Evolutionary conservation across 2,888 invertebrate genomes (phyloP).

Genomic region (Slavum lentiscoides): DNA sequence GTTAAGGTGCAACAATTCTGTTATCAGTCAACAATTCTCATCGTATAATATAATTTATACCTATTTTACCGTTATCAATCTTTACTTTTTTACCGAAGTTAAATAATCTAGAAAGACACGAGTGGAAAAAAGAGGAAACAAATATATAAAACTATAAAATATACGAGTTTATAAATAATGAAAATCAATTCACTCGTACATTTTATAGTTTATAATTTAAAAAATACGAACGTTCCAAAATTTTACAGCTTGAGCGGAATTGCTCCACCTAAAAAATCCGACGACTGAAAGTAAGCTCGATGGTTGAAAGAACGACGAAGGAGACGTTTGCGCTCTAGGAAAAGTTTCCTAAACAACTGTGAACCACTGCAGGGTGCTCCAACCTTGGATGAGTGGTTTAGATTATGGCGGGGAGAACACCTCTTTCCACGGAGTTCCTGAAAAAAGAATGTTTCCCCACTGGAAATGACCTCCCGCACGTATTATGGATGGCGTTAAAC

Average conservation of each 20-base stretch:
- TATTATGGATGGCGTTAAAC: slow-evolving; percentile 2
- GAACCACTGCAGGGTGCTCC: slow-evolving; percentile 1
- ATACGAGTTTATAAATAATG: no score
- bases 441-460: slow-evolving; percentile 1
- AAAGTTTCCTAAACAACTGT: not conserved
- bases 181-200: no score
- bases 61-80: no score
- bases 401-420: not conserved
- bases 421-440: not conserved
- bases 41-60: no score
- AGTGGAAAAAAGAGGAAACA: no score
- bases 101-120: no score
- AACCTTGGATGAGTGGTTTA: slow-evolving; percentile 4
- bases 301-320: slow-evolving; percentile 6
- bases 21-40: no score
- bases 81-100: no score
- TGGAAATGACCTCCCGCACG: not conserved
- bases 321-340: not conserved
- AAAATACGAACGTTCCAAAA: no score
- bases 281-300: not conserved
- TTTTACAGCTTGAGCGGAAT: not conserved
- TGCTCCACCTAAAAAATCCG: slow-evolving; percentile 2
- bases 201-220: no score
- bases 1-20: no score
- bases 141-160: no score